Evolutionary conservation across 35 echinoderm and acorn worm species (phyloP).

Genomic region (Stichopus chloronotus): DNA sequence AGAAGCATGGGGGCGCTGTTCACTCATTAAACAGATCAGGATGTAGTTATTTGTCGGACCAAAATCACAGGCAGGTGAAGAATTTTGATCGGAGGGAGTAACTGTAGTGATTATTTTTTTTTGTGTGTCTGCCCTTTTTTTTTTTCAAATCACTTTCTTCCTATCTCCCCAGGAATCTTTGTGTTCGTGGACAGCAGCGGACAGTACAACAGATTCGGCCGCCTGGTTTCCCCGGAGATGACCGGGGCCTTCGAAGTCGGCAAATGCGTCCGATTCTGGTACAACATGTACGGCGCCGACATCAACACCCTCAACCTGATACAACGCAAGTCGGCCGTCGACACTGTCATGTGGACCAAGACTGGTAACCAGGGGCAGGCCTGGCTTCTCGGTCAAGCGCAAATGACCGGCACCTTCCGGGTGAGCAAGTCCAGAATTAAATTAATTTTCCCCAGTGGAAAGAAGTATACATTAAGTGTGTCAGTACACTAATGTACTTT

Average conservation of each 20-base stretch:
- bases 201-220: not conserved
- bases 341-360: conserved; percentile 49
- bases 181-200: conserved; percentile 9
- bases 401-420: conserved; percentile 8
- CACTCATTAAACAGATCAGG: too few species aligned
- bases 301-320: conserved; percentile 29
- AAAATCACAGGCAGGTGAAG: not conserved
- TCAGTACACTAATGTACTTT: not conserved
- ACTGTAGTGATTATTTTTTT: not conserved
- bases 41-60: too few species aligned
- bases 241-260: not conserved
- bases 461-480: not conserved
- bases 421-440: not conserved
- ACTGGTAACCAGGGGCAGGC: conserved; percentile 39
- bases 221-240: not conserved
- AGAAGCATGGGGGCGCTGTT: too few species aligned
- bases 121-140: not conserved
- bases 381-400: conserved; percentile 31
- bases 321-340: not conserved
- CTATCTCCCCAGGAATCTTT: not conserved
- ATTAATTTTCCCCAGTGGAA: not conserved
- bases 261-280: conserved; percentile 25
- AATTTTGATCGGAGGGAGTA: not conserved
- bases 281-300: conserved; percentile 41
- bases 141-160: not conserved